Conservation (phyloP, 2,888 invertebrate species). For the Hypercompe scribonia region DNA sequence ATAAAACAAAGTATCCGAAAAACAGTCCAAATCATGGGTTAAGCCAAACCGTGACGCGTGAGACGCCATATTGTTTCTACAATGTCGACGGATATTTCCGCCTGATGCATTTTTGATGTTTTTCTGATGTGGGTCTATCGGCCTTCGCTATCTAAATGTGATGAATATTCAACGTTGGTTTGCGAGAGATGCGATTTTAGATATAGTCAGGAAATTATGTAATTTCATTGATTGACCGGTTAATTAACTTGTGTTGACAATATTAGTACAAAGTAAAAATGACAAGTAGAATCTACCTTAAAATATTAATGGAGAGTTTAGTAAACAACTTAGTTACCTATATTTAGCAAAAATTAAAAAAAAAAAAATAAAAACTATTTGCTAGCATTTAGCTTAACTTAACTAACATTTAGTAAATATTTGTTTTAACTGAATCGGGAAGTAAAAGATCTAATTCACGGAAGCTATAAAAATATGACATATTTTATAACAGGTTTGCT, state of each 20-base stretch:
- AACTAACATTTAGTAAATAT: background rate
- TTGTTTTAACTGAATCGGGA: background rate
- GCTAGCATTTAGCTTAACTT: no score
- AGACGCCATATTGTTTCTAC: slow-evolving; percentile 80
- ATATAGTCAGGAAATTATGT: slow-evolving; percentile 20
- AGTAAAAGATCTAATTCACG: background rate
- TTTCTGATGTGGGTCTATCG: slow-evolving; percentile 87
- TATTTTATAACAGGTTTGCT: background rate
- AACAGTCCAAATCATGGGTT: slow-evolving; percentile 39
- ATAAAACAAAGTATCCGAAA: slow-evolving; percentile 10
- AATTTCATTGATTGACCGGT: slow-evolving; percentile 14
- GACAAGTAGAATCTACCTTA: no score
- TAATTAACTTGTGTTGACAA: background rate
- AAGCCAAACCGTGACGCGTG: slow-evolving; percentile 62
- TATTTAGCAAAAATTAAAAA: no score
- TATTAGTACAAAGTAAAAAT: background rate
- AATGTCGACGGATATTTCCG: slow-evolving; percentile 84
- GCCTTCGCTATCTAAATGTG: slow-evolving; percentile 84
- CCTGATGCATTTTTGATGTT: slow-evolving; percentile 87
- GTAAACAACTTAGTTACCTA: no score
- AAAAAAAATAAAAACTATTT: no score
- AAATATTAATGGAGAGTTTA: no score
- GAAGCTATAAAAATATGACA: background rate
- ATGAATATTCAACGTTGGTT: slow-evolving; percentile 84
- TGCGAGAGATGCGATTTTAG: slow-evolving; percentile 70